Base-by-base conservation (phyloP, 1,140 invertebrate genomes). In the Littorina saxatilis region DNA sequence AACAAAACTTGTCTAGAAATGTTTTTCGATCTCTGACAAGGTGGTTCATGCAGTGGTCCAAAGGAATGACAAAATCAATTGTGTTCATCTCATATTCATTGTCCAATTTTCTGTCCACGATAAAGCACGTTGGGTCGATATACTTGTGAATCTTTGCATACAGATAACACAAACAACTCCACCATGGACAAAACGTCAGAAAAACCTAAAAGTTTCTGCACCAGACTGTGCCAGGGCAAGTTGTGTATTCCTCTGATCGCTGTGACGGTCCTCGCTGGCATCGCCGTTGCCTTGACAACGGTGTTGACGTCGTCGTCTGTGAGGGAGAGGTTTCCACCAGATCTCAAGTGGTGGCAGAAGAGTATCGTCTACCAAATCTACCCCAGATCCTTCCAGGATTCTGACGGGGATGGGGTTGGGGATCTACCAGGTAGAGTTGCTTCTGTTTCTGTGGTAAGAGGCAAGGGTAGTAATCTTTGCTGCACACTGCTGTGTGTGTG, bases 301-400 rank as follows among this genome's bases (percentile, higher is more conserved):
- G 83, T 82, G 11, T 81, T 87, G 40, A 17, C 79, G 23, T 77
- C 81, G 55, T 39, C 75, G 27, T 29, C 82, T 27, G 17, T 85
- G 27, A 63, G 86, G 11, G 77, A 73, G 9, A 79, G 79, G 2
- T 66, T 75, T 9, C 78, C 81, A 7, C 84, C 87, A n/a, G 82
- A 87, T 29, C 80, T 92, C 29, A 82, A 94, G 83, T 97, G 96
- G 96, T 96, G 95, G 95, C 92, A 95, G 83, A 94, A 93, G 37
- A 94, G 93, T 2, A 90, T 95, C 20, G 92, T 97, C 39, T 97
- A 97, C 88, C 96, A 97, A 91, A 94, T 97, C 74, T 96, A 97
- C 89, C 88, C 96, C 0, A 92, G 95, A 63, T 96, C 96, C 2
- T 97, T 96, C 88, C 95, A 95, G 86, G 96, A 97, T 87, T 95